phyloP scores from a whole-genome alignment of 2,113 vertebrate genomes.

The Galbula dea region DNA sequence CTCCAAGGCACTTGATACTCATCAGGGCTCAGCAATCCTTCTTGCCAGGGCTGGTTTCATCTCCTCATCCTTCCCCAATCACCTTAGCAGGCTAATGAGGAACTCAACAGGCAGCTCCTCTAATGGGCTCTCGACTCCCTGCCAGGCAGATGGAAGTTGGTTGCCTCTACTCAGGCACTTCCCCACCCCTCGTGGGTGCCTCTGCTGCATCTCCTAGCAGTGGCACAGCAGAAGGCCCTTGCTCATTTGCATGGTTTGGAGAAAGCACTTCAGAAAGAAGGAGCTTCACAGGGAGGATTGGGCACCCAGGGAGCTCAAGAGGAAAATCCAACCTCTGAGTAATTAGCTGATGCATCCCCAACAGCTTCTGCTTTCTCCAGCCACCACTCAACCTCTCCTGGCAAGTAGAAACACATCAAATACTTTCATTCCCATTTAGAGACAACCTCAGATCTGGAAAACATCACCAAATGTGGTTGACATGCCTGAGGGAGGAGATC shows the following conservation, averaged over 20 bases:
- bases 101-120: not conserved
- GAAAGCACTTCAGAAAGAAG: not conserved
- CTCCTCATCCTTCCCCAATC: not conserved
- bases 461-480: not conserved
- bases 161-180: not conserved
- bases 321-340: not conserved
- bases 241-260: not conserved
- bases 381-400: too few relatives aligned
- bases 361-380: not conserved
- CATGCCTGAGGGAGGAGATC: too few relatives aligned
- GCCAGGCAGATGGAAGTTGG: not conserved
- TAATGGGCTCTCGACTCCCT: not conserved
- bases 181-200: not conserved
- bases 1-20: not conserved
- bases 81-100: not conserved
- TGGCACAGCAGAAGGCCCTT: not conserved
- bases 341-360: rapidly evolving
- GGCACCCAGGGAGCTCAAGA: not conserved
- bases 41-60: not conserved
- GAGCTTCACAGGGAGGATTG: not conserved
- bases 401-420: not conserved
- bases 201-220: not conserved
- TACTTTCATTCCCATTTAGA: not conserved
- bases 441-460: not conserved
- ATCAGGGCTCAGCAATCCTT: not conserved